phyloP scores from a whole-genome alignment of 2,797 vertebrate species.

The Clarias laeviceps region DNA sequence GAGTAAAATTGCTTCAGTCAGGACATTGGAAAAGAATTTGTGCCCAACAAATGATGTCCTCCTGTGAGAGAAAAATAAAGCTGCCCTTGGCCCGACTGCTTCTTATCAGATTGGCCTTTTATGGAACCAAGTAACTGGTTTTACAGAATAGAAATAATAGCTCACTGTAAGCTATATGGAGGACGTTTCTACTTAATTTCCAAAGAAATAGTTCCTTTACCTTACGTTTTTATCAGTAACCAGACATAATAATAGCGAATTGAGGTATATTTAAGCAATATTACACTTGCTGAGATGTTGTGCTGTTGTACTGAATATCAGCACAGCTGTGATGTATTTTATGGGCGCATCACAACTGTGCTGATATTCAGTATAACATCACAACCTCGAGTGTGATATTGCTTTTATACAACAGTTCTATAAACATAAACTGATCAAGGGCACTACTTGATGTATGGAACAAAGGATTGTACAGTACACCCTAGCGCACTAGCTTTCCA shows the following conservation, averaged over 20 bases:
- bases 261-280: no score
- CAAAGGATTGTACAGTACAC: no score
- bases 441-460: no score
- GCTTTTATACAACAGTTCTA: no score
- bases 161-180: neutral
- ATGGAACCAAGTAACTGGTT: slow-evolving; percentile 36
- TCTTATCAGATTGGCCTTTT: slow-evolving; percentile 54
- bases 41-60: slow-evolving; percentile 49
- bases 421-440: no score
- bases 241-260: neutral
- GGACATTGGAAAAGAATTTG: slow-evolving; percentile 34
- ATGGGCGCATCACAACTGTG: no score
- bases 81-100: slow-evolving; percentile 38
- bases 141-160: slow-evolving; percentile 30
- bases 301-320: no score
- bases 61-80: slow-evolving; percentile 34
- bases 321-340: no score
- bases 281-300: no score
- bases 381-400: no score
- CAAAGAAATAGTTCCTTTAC: neutral
- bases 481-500: no score
- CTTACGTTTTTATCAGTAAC: neutral
- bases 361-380: no score
- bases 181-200: neutral
- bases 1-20: slow-evolving; percentile 42